These are phyloP conservation scores for Sebastes glaucus DNA, from an alignment of 2,797 vertebrate species.

Conservation along the genomic window DNA sequence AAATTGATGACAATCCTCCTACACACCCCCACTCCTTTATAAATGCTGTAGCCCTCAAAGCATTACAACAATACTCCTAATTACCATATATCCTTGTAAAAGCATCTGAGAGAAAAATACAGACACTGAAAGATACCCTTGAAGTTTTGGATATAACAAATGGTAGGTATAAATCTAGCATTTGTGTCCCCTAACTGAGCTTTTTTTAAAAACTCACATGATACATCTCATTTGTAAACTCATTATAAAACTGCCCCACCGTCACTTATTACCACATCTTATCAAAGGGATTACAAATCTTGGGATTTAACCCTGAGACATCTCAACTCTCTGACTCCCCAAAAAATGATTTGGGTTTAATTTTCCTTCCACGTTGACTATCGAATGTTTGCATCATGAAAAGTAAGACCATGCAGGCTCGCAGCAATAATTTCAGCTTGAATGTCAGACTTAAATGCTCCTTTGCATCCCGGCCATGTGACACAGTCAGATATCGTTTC, in stretches of 20 bases:
- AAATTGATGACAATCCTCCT: neutral
- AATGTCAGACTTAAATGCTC: slow-evolving; percentile 67
- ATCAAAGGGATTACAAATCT: slow-evolving; percentile 26
- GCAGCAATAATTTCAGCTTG: slow-evolving; percentile 66
- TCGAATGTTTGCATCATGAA: slow-evolving; percentile 59
- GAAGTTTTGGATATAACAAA: slow-evolving; percentile 9
- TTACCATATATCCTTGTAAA: neutral
- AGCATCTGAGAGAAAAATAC: slow-evolving; percentile 1
- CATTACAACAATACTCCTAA: neutral
- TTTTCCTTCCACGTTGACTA: slow-evolving; percentile 32
- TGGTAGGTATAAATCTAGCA: neutral
- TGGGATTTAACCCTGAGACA: slow-evolving; percentile 29
- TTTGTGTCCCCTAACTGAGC: neutral
- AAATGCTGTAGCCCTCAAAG: neutral
- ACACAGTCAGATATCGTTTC: slow-evolving; percentile 73
- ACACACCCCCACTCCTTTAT: neutral
- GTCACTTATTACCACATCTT: slow-evolving; percentile 10
- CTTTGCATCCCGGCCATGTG: slow-evolving; percentile 72
- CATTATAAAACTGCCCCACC: slow-evolving; percentile 2
- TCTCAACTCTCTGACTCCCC: slow-evolving; percentile 11
- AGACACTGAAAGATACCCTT: neutral
- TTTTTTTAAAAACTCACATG: neutral
- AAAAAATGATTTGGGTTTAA: slow-evolving; percentile 21
- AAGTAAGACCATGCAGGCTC: slow-evolving; percentile 54
- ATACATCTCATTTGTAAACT: slow-evolving; percentile 17